Conservation (phyloP, 2,888 invertebrate species). For the Drosophila planitibia region DNA sequence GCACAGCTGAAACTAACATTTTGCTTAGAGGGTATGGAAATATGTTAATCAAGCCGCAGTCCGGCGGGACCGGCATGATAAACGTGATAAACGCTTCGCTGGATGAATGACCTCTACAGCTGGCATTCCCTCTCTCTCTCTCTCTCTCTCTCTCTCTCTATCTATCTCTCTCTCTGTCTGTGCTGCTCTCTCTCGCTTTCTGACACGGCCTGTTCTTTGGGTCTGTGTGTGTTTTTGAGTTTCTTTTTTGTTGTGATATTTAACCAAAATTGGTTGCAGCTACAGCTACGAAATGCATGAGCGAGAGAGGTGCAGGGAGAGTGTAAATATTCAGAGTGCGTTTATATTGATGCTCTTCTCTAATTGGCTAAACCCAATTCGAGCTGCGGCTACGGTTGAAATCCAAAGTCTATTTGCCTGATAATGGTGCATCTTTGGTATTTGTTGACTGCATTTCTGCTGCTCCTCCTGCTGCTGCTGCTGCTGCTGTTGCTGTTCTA, state of each 20-base stretch:
- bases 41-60: conserved; percentile 74
- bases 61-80: conserved; percentile 42
- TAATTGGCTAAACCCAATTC: conserved; percentile 22
- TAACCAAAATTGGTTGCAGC: conserved; percentile 46
- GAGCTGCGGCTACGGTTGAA: background rate
- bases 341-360: conserved; percentile 25
- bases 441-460: conserved; percentile 43
- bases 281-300: conserved; percentile 28
- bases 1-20: conserved; percentile 9
- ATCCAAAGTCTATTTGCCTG: conserved; percentile 16
- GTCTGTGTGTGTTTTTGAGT: background rate
- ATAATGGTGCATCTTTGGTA: conserved; percentile 51
- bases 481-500: conserved; percentile 1
- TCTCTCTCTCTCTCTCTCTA: background rate
- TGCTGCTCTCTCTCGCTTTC: background rate
- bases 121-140: conserved; percentile 2
- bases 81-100: conserved; percentile 74
- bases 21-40: conserved; percentile 56
- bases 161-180: background rate
- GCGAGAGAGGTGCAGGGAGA: background rate
- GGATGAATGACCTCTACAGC: conserved; percentile 72
- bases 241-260: background rate
- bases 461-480: background rate
- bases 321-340: conserved; percentile 41
- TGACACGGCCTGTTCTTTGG: background rate